phyloP scores from a whole-genome alignment of 2,113 vertebrate genomes.

The Thalassoma bifasciatum region DNA sequence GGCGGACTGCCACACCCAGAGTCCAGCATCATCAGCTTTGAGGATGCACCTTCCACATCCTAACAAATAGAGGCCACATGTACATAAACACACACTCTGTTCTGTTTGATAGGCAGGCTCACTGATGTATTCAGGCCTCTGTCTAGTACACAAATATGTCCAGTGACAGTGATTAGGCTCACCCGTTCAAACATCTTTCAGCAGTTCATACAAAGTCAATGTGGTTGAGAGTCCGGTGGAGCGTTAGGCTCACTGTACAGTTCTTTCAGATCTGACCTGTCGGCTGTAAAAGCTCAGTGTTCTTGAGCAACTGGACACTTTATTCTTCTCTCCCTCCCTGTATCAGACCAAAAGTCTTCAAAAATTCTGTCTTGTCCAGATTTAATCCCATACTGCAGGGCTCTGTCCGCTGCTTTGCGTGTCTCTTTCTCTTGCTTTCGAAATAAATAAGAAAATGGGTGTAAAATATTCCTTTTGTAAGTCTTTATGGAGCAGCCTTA shows the following conservation, averaged over 20 bases:
- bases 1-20: slow-evolving; percentile 79
- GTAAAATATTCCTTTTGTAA: slow-evolving; percentile 52
- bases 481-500: slow-evolving; percentile 45
- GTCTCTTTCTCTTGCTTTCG: slow-evolving; percentile 62
- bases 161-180: slow-evolving; percentile 45
- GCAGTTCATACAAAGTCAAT: slow-evolving; percentile 39
- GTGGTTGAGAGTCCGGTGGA: slow-evolving; percentile 24
- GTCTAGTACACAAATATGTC: slow-evolving; percentile 54
- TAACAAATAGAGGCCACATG: slow-evolving; percentile 75
- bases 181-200: slow-evolving; percentile 41
- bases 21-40: slow-evolving; percentile 94
- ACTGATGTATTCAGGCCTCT: slow-evolving; percentile 43
- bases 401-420: slow-evolving; percentile 50
- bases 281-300: slow-evolving; percentile 49
- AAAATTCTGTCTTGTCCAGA: slow-evolving; percentile 38
- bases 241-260: slow-evolving; percentile 36
- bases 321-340: slow-evolving; percentile 30
- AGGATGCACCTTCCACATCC: slow-evolving; percentile 88
- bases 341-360: slow-evolving; percentile 25
- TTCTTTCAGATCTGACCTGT: slow-evolving; percentile 52
- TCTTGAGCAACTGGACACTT: slow-evolving; percentile 32
- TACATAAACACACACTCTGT: slow-evolving; percentile 34
- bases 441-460: slow-evolving; percentile 69
- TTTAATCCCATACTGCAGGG: slow-evolving; percentile 34
- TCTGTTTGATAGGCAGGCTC: slow-evolving; percentile 47